These are phyloP conservation scores for Chinchilla lanigera DNA, from an alignment of 2,113 vertebrate species.

Conservation along the genomic window DNA sequence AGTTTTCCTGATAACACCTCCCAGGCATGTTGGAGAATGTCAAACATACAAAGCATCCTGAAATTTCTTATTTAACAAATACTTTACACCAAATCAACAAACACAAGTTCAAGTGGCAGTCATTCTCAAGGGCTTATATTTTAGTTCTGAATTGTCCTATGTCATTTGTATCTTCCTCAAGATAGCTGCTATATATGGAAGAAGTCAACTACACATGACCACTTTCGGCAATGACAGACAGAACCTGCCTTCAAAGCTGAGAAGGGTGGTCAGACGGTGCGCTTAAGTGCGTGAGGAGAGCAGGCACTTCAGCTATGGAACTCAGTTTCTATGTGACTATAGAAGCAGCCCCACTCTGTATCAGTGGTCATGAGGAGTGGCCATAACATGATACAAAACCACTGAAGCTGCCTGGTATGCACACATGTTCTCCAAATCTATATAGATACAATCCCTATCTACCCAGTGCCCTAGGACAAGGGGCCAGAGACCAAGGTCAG, in stretches of 20 bases:
- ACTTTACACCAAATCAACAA: not conserved
- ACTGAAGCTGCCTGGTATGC: not conserved
- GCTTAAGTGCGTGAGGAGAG: too few relatives aligned
- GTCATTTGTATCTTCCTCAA: not conserved
- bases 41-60: not conserved
- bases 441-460: not conserved
- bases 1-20: not conserved
- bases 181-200: not conserved
- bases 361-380: not conserved
- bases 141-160: not conserved
- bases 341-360: not conserved
- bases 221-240: not conserved
- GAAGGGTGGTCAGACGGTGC: fast-evolving
- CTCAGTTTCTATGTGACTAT: not conserved
- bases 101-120: not conserved
- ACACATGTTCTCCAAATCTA: not conserved
- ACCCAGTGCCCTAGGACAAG: not conserved
- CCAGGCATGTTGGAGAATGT: not conserved
- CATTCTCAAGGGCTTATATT: not conserved
- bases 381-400: not conserved
- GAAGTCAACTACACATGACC: too few relatives aligned
- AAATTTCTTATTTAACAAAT: not conserved
- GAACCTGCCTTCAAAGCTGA: not conserved
- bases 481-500: not conserved
- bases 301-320: not conserved